These are phyloP conservation scores for Ectobius pallidus DNA, from an alignment of 2,888 invertebrate species.

Conservation along the genomic window DNA sequence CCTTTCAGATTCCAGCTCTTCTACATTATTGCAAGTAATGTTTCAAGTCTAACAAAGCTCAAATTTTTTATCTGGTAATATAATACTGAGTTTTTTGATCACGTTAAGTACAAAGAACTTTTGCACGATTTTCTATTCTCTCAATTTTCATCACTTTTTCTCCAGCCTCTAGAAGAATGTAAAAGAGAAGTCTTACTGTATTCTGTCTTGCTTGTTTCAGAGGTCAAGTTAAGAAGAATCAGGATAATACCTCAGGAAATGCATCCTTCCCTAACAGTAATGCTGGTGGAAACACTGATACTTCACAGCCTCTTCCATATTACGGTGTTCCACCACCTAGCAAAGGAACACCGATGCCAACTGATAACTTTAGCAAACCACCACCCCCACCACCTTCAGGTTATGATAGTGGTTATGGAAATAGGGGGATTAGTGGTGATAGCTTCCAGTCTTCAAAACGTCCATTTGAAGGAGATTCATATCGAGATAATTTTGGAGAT, in stretches of 20 bases:
- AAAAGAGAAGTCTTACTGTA: too few relatives aligned
- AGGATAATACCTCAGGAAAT: not conserved
- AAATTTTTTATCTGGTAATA: too few relatives aligned
- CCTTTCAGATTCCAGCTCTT: too few relatives aligned
- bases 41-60: too few relatives aligned
- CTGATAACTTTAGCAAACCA: conserved; percentile 30
- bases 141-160: too few relatives aligned
- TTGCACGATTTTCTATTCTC: too few relatives aligned
- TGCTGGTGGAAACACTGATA: not conserved
- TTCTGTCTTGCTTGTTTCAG: too few relatives aligned
- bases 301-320: not conserved
- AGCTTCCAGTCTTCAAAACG: conserved; percentile 26
- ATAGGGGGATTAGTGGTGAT: not conserved
- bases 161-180: too few relatives aligned
- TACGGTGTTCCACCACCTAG: conserved; percentile 30
- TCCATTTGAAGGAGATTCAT: conserved; percentile 15
- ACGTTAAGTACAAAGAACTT: too few relatives aligned
- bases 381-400: conserved; percentile 22
- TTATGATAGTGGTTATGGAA: conserved; percentile 1
- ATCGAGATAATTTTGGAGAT: conserved; percentile 7
- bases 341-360: conserved; percentile 15
- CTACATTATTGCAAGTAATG: too few relatives aligned
- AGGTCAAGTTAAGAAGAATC: not conserved
- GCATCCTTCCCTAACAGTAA: not conserved
- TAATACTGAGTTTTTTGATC: too few relatives aligned